Percentiles rank a stretch among this genome's conserved stretches.
These are phyloP conservation scores for Arvicanthis niloticus DNA, from an alignment of 2,113 vertebrate genomes.

Conservation along the genomic window DNA sequence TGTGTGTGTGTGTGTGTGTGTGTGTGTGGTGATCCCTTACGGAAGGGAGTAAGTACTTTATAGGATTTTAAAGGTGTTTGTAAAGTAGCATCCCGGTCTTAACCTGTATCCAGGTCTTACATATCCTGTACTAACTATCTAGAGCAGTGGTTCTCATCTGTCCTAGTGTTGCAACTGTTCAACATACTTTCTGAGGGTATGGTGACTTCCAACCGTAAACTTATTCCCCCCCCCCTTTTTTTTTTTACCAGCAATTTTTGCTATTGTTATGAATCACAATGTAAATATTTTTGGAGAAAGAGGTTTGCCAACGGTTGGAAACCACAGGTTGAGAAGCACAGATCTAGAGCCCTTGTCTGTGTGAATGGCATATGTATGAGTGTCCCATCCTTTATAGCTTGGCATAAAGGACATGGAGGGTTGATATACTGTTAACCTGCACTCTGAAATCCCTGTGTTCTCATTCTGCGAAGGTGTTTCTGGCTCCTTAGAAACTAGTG, in stretches of 20 bases:
- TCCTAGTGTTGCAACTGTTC: no score
- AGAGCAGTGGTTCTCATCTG: not conserved
- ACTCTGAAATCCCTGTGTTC: not conserved
- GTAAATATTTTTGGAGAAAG: not conserved
- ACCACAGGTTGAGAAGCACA: not conserved
- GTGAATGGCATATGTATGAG: not conserved
- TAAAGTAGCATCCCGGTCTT: not conserved
- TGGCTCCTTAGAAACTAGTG: not conserved
- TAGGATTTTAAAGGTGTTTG: conserved; percentile 28
- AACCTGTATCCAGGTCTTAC: conserved; percentile 28
- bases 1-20: not conserved
- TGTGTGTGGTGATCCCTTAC: not conserved
- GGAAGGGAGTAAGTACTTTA: not conserved
- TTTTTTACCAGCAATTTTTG: not conserved
- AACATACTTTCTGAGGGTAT: no score
- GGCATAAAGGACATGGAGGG: not conserved
- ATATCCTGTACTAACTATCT: conserved; percentile 17
- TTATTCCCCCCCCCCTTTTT: not conserved
- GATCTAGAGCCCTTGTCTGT: not conserved
- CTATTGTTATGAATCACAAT: not conserved
- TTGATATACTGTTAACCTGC: not conserved
- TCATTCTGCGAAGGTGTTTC: not conserved
- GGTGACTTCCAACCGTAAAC: not conserved
- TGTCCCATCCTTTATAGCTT: not conserved
- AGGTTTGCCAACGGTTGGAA: no score